phyloP scores from a whole-genome alignment of 2,888 invertebrate genomes.

The Theristus sp. region DNA sequence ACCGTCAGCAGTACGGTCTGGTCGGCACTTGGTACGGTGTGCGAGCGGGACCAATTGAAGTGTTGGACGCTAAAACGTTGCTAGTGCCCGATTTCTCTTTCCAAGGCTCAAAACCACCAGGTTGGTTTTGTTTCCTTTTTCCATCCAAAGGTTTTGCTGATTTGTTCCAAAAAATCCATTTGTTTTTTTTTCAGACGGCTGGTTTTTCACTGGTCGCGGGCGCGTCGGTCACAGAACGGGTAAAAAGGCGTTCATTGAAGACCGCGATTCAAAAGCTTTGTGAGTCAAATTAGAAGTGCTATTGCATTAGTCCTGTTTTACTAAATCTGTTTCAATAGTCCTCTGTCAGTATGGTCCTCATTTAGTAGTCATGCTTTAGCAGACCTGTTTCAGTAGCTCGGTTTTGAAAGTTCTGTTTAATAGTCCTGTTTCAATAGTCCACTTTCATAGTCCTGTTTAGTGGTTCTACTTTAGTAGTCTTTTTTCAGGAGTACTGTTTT shows the following conservation, averaged over 20 bases:
- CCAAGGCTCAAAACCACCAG: slow-evolving; percentile 21
- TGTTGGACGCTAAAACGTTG: slow-evolving; percentile 19
- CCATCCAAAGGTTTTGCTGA: not conserved
- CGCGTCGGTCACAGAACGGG: slow-evolving; percentile 15
- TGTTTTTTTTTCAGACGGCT: slow-evolving; percentile 19
- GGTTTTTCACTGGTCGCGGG: slow-evolving; percentile 19
- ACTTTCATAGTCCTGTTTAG: too few relatives aligned
- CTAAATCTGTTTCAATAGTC: not conserved
- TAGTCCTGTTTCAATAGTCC: too few relatives aligned
- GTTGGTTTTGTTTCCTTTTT: slow-evolving; percentile 5
- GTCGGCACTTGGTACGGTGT: slow-evolving; percentile 15
- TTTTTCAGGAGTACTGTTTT: too few relatives aligned
- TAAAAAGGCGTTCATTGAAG: slow-evolving; percentile 17
- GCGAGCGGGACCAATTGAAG: slow-evolving; percentile 12
- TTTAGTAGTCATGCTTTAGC: too few relatives aligned
- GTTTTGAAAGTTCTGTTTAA: too few relatives aligned
- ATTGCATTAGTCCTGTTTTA: not conserved
- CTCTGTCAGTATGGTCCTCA: too few relatives aligned
- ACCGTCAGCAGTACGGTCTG: slow-evolving; percentile 11
- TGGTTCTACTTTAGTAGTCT: too few relatives aligned
- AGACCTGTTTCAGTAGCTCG: too few relatives aligned
- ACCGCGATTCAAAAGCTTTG: slow-evolving; percentile 13
- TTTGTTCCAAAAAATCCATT: not conserved
- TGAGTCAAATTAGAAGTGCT: slow-evolving; percentile 4
- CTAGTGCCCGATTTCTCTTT: slow-evolving; percentile 15